Base-by-base conservation (phyloP, 2,113 vertebrate genomes). In the Cromileptes altivelis region DNA sequence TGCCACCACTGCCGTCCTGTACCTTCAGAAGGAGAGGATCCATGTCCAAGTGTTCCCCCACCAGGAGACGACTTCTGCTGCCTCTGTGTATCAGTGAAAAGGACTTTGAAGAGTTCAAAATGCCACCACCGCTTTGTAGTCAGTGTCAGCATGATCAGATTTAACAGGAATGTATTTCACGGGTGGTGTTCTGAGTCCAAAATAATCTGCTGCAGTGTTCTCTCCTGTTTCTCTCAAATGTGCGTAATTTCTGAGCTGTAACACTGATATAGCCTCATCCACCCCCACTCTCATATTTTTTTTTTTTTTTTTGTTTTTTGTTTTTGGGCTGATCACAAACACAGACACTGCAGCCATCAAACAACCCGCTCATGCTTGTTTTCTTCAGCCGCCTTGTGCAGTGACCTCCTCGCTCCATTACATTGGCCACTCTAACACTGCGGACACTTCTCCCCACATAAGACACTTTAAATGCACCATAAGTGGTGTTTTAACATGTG, bases 1-100 rank as follows among this genome's bases (percentile, higher is more conserved):
- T 55, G 64, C 63, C 78, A 49, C 72, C 19, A 23, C 69, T 60
- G 76, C 60, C 47, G 53, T 10, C 67, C 71, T 11, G 74, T 45
- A 50, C 40, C 90, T 61, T 64, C 63, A 78, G 69, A 78, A 30
- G 68, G 49, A 87, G 78, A 77, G 17, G 56, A 75, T 40, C 77
- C 25, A n/a, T 21, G 27, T 58, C 45, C 19, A 40, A 53, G n/a
- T 56, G 70, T 61, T 11, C 49, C 27, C 40, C 49, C 18, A 19
- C 55, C 14, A 50, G 74, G 75, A 85, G 78, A 73, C 4, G 56
- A 72, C 47, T 42, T 87, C 62, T 70, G 47, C 70, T 30, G 49
- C 61, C n/a, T 63, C 33, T 58, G 50, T 76, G 58, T 63, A 21
- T 75, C 71, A 68, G 30, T 37, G 11, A 73, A 76, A 80, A 40